phyloP scores from a whole-genome alignment of 2,888 invertebrate genomes.

The Watsonalla binaria region DNA sequence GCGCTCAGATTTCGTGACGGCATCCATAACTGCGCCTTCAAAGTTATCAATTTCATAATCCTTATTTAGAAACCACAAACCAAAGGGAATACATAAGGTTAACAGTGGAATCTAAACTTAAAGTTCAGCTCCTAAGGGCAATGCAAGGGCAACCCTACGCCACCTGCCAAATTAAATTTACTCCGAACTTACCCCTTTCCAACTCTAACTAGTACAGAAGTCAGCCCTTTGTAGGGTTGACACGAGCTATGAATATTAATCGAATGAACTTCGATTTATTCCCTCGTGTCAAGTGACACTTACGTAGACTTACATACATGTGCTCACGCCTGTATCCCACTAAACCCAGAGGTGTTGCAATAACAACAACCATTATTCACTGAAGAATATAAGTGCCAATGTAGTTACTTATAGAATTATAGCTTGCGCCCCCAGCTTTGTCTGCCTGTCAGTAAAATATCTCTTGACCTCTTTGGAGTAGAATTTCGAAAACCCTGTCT shows the following conservation, averaged over 20 bases:
- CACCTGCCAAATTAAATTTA: conserved; percentile 24
- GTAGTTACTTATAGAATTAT: too few species aligned
- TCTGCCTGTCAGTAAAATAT: too few species aligned
- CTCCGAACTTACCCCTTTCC: conserved; percentile 18
- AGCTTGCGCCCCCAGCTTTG: too few species aligned
- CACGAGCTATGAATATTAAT: not conserved
- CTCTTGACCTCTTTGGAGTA: too few species aligned
- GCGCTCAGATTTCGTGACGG: too few species aligned
- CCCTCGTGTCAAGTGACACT: not conserved
- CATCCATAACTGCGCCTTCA: too few species aligned
- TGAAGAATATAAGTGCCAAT: too few species aligned
- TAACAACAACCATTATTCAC: too few species aligned
- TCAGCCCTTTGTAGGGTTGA: not conserved
- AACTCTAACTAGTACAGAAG: not conserved
- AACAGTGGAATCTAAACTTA: not conserved
- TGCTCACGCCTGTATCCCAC: not conserved
- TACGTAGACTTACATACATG: not conserved
- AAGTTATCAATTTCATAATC: too few species aligned
- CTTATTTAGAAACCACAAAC: too few species aligned
- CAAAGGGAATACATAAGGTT: not conserved
- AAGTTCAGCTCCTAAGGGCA: conserved; percentile 1
- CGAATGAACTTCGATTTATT: not conserved
- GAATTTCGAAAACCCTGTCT: too few species aligned
- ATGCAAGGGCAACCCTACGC: conserved; percentile 17
- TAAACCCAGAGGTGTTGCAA: too few species aligned